A percentile compares a stretch with the other conserved stretches of the same genome.
These are phyloP conservation scores for Sebastes ruberrimus DNA, from an alignment of 2,797 vertebrate genomes.

Conservation along the genomic window DNA sequence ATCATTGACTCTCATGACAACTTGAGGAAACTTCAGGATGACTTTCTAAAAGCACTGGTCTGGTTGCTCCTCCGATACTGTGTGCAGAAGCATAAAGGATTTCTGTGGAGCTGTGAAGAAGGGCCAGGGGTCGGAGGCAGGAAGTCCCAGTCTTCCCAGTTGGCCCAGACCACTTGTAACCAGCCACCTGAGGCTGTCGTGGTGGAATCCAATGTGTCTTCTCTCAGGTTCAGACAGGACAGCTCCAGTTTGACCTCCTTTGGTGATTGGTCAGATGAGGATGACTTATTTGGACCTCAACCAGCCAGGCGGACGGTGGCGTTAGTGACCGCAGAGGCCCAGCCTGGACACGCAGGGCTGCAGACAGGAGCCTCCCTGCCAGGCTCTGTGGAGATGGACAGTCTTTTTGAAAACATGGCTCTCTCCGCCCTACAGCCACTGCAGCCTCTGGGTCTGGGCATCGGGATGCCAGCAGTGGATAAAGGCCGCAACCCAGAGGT, in stretches of 20 bases:
- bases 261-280: constrained; percentile 93
- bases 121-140: constrained; percentile 62
- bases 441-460: constrained; percentile 85
- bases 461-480: constrained; percentile 89
- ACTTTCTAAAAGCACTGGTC: constrained; percentile 92
- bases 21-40: constrained; percentile 91
- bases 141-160: constrained; percentile 79
- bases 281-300: constrained; percentile 91
- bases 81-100: constrained; percentile 82
- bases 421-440: constrained; percentile 84
- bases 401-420: constrained; percentile 80
- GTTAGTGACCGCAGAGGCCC: constrained; percentile 80
- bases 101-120: constrained; percentile 69
- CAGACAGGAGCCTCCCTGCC: constrained; percentile 86
- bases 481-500: constrained; percentile 80
- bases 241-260: constrained; percentile 87
- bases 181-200: constrained; percentile 68
- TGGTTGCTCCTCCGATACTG: constrained; percentile 93
- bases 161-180: constrained; percentile 67
- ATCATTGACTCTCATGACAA: constrained; percentile 96
- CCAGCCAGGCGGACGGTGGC: constrained; percentile 80
- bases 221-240: constrained; percentile 79
- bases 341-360: constrained; percentile 64
- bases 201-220: constrained; percentile 73
- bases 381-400: constrained; percentile 90